Evolutionary conservation across 2,888 invertebrate genomes (phyloP), one percentile per base, ranked within the genome.

Genomic region (Lucinisca nassula): DNA sequence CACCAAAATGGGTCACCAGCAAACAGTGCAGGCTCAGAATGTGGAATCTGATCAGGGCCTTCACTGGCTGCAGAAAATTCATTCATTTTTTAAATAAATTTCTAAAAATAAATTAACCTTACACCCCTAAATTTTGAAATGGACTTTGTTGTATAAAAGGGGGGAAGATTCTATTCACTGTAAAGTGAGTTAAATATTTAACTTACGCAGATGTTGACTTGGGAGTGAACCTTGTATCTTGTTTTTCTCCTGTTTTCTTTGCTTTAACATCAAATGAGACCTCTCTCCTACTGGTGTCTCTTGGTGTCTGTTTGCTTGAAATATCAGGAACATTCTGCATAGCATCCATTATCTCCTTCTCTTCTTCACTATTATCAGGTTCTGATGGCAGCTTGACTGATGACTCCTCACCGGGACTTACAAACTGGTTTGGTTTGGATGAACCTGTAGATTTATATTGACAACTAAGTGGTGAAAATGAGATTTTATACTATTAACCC

Each of bases 251-350:
- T n/a, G 58, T 82, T 17, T 51, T 77, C 24, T 61, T 79, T 6
- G 82, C 51, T 35, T 83, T 70, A 17, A 91, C 91, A 82, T 91
- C 91, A 88, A 93, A 93, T 12, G 92, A 93, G 30, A 93, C 92
- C 74, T 93, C 91, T n/a, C 87, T 82, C n/a, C 74, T 70, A 10
- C 55, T 74, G 35, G 35, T 67, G 37, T 45, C 79, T 67, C 79
- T 84, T 3, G 86, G 75, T 27, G 81, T 79, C 17, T 77, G 6
- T 30, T 49, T 75, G 49, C 51, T 51, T 45, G 24, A 17, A 14
- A 21, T 10, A 21, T 27, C 38, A 24, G 40, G 8, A 27, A 35
- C 10, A 72, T 61, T 61, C 4, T 24, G 6, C 61, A n/a, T 24
- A 2, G 30, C 61, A 3, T 61, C 61, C 4, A 58, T 82, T 82